Percentiles rank a stretch among this genome's conserved stretches.
Conservation (phyloP, 2,113 vertebrate genomes). For the Campylomormyrus numenius region DNA sequence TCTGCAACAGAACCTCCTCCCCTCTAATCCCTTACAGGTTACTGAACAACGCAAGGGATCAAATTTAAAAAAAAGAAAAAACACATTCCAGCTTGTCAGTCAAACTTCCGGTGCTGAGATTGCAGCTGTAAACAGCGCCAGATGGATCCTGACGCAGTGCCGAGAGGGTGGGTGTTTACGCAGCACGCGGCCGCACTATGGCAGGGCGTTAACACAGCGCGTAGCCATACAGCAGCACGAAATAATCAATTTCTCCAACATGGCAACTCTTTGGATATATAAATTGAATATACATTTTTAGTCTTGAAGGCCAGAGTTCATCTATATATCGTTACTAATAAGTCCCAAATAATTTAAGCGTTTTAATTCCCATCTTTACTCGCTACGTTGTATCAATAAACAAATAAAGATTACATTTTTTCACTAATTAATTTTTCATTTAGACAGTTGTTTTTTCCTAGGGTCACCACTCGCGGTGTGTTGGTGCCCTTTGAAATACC, state of each 20-base stretch:
- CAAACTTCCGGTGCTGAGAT: constrained; percentile 1
- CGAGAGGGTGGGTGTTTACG: not conserved
- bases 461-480: not conserved
- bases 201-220: not conserved
- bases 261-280: not conserved
- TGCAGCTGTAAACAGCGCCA: constrained; percentile 1
- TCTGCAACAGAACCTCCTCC: not conserved
- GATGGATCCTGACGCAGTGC: not conserved
- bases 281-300: not conserved
- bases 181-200: not conserved
- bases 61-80: not conserved
- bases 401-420: not conserved
- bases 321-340: not conserved
- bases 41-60: not conserved
- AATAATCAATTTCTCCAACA: not conserved
- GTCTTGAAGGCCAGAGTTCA: not conserved
- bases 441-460: not conserved
- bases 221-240: not conserved
- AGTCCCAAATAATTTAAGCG: not conserved
- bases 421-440: not conserved
- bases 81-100: constrained; percentile 4
- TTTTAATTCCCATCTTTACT: not conserved
- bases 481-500: not conserved
- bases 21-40: constrained; percentile 19
- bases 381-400: not conserved